Evolutionary conservation across 2,113 vertebrate species (phyloP), one percentile per base, ranked within the genome.

Genomic region (Greenwoodochromis staneri): DNA sequence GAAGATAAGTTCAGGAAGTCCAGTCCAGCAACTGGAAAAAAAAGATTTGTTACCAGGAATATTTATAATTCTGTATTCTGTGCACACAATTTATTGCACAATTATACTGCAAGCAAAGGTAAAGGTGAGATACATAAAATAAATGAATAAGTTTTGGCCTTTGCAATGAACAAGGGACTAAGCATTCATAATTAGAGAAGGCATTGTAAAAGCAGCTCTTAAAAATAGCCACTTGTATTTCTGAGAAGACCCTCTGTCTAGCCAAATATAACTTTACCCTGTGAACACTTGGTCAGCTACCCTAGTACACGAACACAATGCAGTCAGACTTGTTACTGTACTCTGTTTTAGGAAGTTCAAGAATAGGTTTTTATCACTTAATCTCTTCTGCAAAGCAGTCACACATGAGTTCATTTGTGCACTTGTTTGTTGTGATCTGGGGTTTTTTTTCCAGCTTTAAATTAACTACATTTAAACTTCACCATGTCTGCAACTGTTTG

Each of bases 341-440:
- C 83, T 83, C 66, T 36, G 55, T 94, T 95, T 95, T 91, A 87
- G 93, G 95, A 96, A 96, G 94, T 95, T 92, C 89, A 92, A 91
- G 83, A 96, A 95, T 93, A 95, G 81, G 9, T 69, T 87, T 85
- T 93, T 95, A 94, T 91, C 92, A 81, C 73, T 87, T 87, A 84
- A 91, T 96, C 90, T 88, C 36, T 34, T 88, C 90, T 89, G 81
- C 83, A 83, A 85, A 92, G 86, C 80, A 69, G 89, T 87, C 61
- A 85, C 78, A 88, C 87, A 92, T 87, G 88, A n/a, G 19, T 85
- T 84, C 78, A 88, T 87, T 59, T 21, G 36, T 73, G 69, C 13
- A 47, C 82, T 38, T 34, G 45, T 16, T 24, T 53, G 12, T 19
- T 80, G 29, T 87, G 84, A 88, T 24, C 40, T 84, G 59, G 31